Evolutionary conservation across 53 echinoderm and acorn worm genomes (phyloP).

Genomic region (Patiria pectinifera): DNA sequence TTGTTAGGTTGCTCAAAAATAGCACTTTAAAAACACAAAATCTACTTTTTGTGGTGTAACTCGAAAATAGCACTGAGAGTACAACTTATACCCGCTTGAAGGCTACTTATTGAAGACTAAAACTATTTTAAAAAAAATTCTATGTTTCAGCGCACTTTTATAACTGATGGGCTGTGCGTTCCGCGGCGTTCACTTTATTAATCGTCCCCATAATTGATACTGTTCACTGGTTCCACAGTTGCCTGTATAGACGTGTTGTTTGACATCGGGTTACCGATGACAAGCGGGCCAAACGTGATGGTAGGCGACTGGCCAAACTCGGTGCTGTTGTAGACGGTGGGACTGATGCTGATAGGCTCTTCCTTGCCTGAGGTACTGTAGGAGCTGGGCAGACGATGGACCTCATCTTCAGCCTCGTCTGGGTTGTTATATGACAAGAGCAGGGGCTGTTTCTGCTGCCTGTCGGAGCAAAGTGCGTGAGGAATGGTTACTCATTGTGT

Average conservation of each 20-base stretch:
- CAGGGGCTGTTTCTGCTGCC: constrained; percentile 83
- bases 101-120: too few species aligned
- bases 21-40: too few species aligned
- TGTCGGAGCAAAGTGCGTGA: constrained; percentile 9
- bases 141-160: too few species aligned
- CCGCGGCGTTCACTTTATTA: not conserved
- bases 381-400: constrained; percentile 73
- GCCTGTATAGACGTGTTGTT: not conserved
- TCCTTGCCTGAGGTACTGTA: constrained; percentile 70
- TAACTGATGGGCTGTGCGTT: too few species aligned
- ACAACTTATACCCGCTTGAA: too few species aligned
- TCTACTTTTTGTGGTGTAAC: too few species aligned
- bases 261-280: constrained; percentile 35
- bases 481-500: not conserved
- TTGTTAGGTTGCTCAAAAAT: too few species aligned
- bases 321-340: constrained; percentile 40
- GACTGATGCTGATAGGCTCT: constrained; percentile 34
- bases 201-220: constrained; percentile 19
- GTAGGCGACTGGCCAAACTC: constrained; percentile 58
- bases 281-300: constrained; percentile 46
- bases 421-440: constrained; percentile 91
- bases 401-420: constrained; percentile 88
- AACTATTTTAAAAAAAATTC: too few species aligned
- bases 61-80: too few species aligned
- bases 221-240: not conserved